Evolutionary conservation across 2,797 vertebrate species (phyloP).

Genomic region (Manis javanica): DNA sequence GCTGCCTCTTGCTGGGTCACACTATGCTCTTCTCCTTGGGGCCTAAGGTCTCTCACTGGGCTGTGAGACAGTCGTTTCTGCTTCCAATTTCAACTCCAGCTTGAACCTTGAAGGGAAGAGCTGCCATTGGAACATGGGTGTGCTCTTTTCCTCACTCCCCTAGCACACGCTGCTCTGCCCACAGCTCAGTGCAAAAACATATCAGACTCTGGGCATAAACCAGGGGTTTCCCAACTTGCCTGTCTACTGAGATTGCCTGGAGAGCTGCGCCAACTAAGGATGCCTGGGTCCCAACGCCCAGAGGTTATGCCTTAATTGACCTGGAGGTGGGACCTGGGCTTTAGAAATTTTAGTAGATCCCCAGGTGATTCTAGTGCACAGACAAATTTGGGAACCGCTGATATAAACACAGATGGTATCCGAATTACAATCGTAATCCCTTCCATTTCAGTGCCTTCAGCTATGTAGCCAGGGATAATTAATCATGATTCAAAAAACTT

Average conservation of each 20-base stretch:
- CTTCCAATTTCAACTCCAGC: background rate
- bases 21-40: background rate
- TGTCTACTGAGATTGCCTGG: rapidly evolving
- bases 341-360: background rate
- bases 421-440: conserved; percentile 67
- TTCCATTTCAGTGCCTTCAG: conserved; percentile 63
- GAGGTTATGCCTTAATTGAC: background rate
- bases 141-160: background rate
- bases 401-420: conserved; percentile 68
- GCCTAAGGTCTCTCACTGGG: background rate
- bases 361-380: background rate
- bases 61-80: background rate
- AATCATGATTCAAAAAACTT: conserved; percentile 66
- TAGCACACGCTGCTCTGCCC: background rate
- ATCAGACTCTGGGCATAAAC: background rate
- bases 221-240: background rate
- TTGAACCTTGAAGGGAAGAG: background rate
- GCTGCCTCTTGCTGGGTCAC: background rate
- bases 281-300: background rate
- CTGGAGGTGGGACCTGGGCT: background rate
- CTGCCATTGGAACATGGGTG: rapidly evolving
- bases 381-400: background rate
- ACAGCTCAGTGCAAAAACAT: background rate
- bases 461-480: conserved; percentile 57
- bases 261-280: background rate